Conservation (phyloP, 2,113 vertebrate species). For the Bambusicola thoracicus region DNA sequence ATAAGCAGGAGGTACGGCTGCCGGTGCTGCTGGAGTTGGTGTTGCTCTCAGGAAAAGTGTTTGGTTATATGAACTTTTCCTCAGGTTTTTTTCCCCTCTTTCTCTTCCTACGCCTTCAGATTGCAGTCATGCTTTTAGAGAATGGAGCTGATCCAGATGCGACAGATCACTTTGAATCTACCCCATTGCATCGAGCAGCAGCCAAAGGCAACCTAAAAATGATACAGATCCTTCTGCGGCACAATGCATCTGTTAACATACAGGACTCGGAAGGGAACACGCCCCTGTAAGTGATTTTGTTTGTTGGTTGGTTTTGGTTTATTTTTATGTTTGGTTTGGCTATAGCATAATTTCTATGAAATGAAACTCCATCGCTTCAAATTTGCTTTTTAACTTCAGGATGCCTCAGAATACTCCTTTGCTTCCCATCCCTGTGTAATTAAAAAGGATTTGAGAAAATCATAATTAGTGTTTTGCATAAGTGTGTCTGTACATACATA, state of each 20-base stretch:
- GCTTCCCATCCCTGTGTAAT: not conserved
- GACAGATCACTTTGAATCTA: constrained; percentile 89
- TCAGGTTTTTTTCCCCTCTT: not conserved
- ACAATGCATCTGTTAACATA: constrained; percentile 93
- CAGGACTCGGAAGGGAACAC: constrained; percentile 97
- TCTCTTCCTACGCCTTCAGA: constrained; percentile 73
- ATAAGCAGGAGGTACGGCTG: constrained; percentile 87
- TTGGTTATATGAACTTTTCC: not conserved
- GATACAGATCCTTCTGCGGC: constrained; percentile 91
- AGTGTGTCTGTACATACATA: not conserved
- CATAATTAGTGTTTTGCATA: not conserved
- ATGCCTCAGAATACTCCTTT: not conserved
- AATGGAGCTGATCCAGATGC: constrained; percentile 90
- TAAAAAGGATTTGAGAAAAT: not conserved
- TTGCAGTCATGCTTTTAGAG: constrained; percentile 90
- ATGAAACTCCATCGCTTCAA: not conserved
- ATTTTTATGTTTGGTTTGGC: not conserved
- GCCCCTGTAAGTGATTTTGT: constrained; percentile 85
- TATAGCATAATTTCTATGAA: not conserved
- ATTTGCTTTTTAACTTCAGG: fast-evolving
- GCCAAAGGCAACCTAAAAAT: constrained; percentile 93
- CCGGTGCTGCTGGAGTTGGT: not conserved
- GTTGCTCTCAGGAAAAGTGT: not conserved
- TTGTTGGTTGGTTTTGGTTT: not conserved
- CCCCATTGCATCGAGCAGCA: constrained; percentile 92